phyloP scores from a whole-genome alignment of 1,140 invertebrate genomes.

The Drosophila tsacasi region DNA sequence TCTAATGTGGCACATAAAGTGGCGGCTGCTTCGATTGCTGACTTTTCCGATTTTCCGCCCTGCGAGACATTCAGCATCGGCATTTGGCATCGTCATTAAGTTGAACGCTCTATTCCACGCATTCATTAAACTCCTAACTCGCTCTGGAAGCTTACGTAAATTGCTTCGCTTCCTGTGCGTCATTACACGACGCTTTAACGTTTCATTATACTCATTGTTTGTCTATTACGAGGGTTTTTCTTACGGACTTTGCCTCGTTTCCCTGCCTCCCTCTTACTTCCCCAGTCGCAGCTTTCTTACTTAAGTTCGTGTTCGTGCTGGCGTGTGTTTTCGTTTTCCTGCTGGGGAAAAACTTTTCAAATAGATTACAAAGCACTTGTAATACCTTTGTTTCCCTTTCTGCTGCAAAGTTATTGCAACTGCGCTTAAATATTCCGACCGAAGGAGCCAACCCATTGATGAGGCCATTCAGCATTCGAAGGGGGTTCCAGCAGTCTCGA shows the following conservation, averaged over 20 bases:
- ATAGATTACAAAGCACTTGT: constrained; percentile 80
- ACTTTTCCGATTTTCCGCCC: constrained; percentile 20
- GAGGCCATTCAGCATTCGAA: constrained; percentile 32
- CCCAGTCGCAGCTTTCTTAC: constrained; percentile 24
- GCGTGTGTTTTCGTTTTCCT: constrained; percentile 44
- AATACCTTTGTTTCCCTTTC: constrained; percentile 55
- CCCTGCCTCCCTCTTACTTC: background rate
- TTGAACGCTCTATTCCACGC: constrained; percentile 59
- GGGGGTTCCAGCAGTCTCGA: background rate
- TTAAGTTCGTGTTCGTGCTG: constrained; percentile 19
- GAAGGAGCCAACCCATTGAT: constrained; percentile 58
- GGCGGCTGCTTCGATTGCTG: constrained; percentile 54
- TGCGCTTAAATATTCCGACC: constrained; percentile 60
- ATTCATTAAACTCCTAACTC: constrained; percentile 59
- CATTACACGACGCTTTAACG: constrained; percentile 67
- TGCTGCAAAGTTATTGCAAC: constrained; percentile 75
- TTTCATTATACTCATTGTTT: constrained; percentile 72
- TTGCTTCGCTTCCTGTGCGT: constrained; percentile 70
- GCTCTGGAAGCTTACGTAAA: constrained; percentile 62
- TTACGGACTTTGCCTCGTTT: constrained; percentile 22
- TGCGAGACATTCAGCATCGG: constrained; percentile 3
- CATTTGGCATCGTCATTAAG: constrained; percentile 53
- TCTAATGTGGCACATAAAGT: constrained; percentile 60
- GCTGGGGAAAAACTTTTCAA: constrained; percentile 64
- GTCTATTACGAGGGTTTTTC: constrained; percentile 67